phyloP scores from a whole-genome alignment of 2,113 vertebrate species.

The Leucosticte australis region DNA sequence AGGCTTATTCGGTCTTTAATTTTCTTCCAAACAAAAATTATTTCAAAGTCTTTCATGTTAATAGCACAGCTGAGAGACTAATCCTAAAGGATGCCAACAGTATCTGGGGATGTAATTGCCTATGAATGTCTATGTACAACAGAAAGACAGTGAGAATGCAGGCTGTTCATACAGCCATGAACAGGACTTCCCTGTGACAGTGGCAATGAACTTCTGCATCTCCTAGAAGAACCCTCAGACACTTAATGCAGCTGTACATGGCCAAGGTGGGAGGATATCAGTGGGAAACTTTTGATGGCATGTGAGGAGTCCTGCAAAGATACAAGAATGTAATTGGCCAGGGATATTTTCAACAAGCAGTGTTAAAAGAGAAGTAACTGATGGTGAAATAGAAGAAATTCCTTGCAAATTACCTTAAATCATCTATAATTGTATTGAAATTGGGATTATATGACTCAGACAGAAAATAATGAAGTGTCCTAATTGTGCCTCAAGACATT shows the following conservation, averaged over 20 bases:
- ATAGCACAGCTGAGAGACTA: background rate
- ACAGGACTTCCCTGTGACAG: background rate
- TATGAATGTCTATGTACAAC: background rate
- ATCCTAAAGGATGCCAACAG: background rate
- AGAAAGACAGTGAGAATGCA: background rate
- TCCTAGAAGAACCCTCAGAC: background rate
- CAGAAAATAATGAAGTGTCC: background rate
- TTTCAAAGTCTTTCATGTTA: background rate
- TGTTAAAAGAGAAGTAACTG: background rate
- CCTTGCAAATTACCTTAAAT: background rate
- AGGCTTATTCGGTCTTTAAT: background rate
- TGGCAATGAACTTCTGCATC: background rate
- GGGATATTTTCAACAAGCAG: background rate
- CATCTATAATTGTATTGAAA: background rate
- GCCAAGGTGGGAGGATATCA: background rate
- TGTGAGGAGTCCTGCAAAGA: background rate
- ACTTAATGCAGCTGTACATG: background rate
- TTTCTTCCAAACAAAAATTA: background rate
- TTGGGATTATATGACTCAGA: background rate
- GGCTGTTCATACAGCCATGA: background rate
- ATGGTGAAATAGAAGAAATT: background rate
- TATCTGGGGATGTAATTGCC: background rate
- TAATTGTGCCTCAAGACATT: background rate
- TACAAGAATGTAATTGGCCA: rapidly evolving
- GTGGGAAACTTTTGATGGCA: background rate